Evolutionary conservation across 2,888 invertebrate species (phyloP), one percentile per base, ranked within the genome.

Genomic region (Chorisops tibialis): DNA sequence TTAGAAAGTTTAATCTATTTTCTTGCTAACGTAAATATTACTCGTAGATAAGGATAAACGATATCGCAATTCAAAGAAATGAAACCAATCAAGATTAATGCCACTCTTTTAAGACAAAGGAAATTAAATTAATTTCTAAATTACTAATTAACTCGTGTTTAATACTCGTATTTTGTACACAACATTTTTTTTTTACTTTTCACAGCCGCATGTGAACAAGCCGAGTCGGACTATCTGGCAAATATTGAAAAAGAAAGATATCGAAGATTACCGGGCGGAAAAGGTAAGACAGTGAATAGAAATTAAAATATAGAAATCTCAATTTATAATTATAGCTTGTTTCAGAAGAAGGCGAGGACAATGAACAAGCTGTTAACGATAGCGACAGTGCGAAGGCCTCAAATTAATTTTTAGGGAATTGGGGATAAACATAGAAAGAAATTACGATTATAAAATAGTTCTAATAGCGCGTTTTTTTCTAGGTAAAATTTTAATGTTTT

Each of bases 211-310:
- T 77, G 77, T 43, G 76, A 76, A 51, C 78, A 77, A 64, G 75
- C 78, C 1, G 80, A 81, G 69, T 75, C 79, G 30, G 79, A 81
- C 68, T 84, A 83, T 69, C 82, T 82, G 69, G 76, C 76, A 62
- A 79, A 80, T 38, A 80, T 83, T 12, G 78, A 80, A 68, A 75
- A 80, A 66, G 82, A 83, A 70, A 71, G 74, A 21, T 62, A 71
- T 49, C 70, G 74, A 61, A 72, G 77, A 39, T 67, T 75, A 62
- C 74, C 75, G 14, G 76, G 75, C 66, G 74, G 49, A 41, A 59
- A 59, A 48, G 50, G 41, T 59, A 38, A 24, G 22, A 4, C 38
- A 19, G 37, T 30, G 16, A 45, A 41, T 41, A 41, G n/a, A 16
- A 41, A 41, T 3, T 16, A 51, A 30, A 51, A 1, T 16, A 21